Conservation (phyloP, 2,797 vertebrate genomes). For the Sebastes taczanowskii region DNA sequence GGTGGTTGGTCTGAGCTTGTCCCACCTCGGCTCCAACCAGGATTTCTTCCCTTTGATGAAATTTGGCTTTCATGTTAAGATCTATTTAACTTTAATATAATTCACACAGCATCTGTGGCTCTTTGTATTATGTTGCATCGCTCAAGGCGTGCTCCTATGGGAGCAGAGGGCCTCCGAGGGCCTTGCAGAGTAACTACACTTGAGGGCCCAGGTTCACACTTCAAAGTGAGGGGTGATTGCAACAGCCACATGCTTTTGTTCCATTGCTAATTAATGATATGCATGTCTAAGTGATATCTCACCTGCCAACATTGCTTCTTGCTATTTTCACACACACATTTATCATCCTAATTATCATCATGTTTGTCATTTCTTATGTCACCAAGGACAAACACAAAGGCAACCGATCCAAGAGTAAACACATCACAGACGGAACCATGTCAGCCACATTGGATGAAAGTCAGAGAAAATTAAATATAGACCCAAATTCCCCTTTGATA, state of each 20-base stretch:
- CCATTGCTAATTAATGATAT: background rate
- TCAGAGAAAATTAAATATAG: background rate
- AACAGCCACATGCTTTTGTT: background rate
- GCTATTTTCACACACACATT: constrained; percentile 9
- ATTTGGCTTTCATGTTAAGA: background rate
- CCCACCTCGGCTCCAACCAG: background rate
- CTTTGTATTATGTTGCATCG: background rate
- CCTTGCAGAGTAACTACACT: background rate
- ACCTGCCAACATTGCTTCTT: background rate
- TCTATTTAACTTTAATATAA: background rate
- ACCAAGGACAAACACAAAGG: constrained; percentile 9
- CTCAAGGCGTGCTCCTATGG: background rate
- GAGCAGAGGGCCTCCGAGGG: background rate
- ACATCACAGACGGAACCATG: constrained; percentile 11
- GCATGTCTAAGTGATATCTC: background rate
- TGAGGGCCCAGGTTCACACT: constrained; percentile 2
- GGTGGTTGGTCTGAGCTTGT: background rate
- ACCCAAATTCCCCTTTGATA: constrained; percentile 12
- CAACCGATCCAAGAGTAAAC: background rate
- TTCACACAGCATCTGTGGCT: background rate
- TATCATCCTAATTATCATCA: background rate
- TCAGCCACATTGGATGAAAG: background rate
- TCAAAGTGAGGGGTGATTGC: constrained; percentile 1
- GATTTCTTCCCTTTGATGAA: constrained; percentile 7
- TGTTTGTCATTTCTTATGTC: constrained; percentile 3